Conservation (phyloP, 2,113 vertebrate species). For the Cepphus grylle region DNA sequence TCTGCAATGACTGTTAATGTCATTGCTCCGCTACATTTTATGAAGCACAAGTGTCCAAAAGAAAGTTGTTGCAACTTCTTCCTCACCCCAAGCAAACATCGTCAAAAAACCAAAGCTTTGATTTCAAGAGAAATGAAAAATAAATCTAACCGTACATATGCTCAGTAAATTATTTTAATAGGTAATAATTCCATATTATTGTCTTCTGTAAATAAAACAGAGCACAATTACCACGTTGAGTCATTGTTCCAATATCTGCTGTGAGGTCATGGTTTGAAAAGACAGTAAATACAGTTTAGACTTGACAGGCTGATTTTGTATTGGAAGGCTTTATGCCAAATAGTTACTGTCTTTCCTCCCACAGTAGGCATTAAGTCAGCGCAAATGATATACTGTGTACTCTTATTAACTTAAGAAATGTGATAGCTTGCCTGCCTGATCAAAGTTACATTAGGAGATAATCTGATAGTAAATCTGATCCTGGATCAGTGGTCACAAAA, state of each 20-base stretch:
- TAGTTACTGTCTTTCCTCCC: neutral
- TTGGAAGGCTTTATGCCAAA: slow-evolving; percentile 13
- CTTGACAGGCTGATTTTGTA: neutral
- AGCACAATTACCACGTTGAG: neutral
- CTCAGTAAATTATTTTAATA: neutral
- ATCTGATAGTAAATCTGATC: slow-evolving; percentile 6
- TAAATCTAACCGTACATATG: neutral
- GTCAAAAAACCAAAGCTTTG: neutral
- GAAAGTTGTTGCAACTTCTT: neutral
- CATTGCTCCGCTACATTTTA: neutral
- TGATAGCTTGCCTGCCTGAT: slow-evolving; percentile 9
- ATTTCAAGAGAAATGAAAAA: neutral
- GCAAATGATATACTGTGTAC: neutral
- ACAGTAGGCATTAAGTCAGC: neutral
- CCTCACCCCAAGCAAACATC: neutral
- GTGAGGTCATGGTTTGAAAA: neutral
- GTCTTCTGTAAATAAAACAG: neutral
- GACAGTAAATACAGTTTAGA: neutral
- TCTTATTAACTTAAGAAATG: slow-evolving; percentile 24
- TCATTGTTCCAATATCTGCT: neutral
- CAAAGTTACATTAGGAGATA: slow-evolving; percentile 18
- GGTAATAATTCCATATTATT: neutral
- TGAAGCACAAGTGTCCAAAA: neutral
- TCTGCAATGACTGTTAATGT: neutral
- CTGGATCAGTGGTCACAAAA: neutral